A percentile compares a stretch with the other conserved stretches of the same genome.
Evolutionary conservation across 2,888 invertebrate genomes (phyloP).

Genomic region (Cataglyphis rosenhaueri): DNA sequence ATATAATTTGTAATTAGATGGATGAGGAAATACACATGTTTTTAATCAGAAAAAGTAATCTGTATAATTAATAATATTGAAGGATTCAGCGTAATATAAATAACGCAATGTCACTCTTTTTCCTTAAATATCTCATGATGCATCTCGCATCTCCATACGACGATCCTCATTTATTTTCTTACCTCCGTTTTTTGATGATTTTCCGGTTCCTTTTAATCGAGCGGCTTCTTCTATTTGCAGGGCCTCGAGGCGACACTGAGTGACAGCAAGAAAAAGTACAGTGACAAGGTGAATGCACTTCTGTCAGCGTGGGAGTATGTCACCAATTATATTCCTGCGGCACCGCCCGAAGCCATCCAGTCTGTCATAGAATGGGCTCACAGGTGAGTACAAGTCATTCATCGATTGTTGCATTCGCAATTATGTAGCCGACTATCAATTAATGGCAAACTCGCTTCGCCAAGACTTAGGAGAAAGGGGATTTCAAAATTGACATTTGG

Average conservation of each 20-base stretch:
- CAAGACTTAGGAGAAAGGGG: neutral
- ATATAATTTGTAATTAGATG: slow-evolving; percentile 11
- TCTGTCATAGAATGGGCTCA: slow-evolving; percentile 85
- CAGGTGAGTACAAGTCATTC: slow-evolving; percentile 79
- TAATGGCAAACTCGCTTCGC: slow-evolving; percentile 15
- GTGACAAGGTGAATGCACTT: slow-evolving; percentile 86
- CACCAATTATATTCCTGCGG: slow-evolving; percentile 84
- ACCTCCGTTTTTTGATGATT: neutral
- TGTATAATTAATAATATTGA: neutral
- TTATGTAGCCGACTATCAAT: slow-evolving; percentile 22
- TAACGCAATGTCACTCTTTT: neutral
- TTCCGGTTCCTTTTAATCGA: slow-evolving; percentile 65
- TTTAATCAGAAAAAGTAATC: neutral
- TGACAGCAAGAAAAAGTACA: slow-evolving; percentile 86
- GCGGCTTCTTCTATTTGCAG: slow-evolving; percentile 76
- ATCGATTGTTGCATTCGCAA: slow-evolving; percentile 41
- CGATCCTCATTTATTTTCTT: neutral
- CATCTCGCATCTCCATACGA: neutral
- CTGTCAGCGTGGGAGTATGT: slow-evolving; percentile 86
- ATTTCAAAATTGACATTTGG: neutral
- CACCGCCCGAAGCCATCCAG: slow-evolving; percentile 83
- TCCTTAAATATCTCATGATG: neutral
- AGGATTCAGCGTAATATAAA: neutral
- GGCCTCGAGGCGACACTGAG: slow-evolving; percentile 85
- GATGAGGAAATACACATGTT: too few relatives aligned